Evolutionary conservation across 1,140 invertebrate species (phyloP).

Genomic region (Cylas formicarius): DNA sequence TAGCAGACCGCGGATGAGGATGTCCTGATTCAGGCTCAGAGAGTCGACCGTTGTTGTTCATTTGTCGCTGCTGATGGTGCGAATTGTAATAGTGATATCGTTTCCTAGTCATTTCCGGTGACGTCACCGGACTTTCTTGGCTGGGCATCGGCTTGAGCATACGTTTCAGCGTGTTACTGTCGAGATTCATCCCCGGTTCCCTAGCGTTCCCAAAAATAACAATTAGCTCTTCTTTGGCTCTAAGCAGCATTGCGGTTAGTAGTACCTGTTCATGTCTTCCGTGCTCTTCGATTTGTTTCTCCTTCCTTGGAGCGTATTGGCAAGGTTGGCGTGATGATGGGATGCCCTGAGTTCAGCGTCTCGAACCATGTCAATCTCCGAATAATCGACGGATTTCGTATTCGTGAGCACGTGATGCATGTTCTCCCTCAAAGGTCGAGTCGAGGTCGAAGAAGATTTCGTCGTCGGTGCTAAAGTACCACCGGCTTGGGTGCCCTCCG

Average conservation of each 20-base stretch:
- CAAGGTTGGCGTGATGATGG: constrained; percentile 58
- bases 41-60: constrained; percentile 48
- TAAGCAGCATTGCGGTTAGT: constrained; percentile 20
- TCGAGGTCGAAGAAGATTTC: constrained; percentile 54
- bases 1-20: constrained; percentile 35
- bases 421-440: constrained; percentile 52
- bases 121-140: constrained; percentile 77
- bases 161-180: constrained; percentile 79
- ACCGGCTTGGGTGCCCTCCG: constrained; percentile 73
- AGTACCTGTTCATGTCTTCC: constrained; percentile 71
- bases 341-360: constrained; percentile 53
- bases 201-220: constrained; percentile 2
- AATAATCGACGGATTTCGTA: constrained; percentile 68
- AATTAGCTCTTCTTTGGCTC: not conserved
- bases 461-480: constrained; percentile 53
- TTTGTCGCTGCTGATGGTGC: constrained; percentile 46
- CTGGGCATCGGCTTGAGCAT: constrained; percentile 90
- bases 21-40: constrained; percentile 46
- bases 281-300: constrained; percentile 80
- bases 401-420: constrained; percentile 50
- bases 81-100: constrained; percentile 55
- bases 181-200: constrained; percentile 44
- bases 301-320: constrained; percentile 50
- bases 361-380: constrained; percentile 61
- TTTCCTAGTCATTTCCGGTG: constrained; percentile 77